These are phyloP conservation scores for Propithecus coquereli DNA, from an alignment of 2,113 vertebrate species.

Conservation along the genomic window DNA sequence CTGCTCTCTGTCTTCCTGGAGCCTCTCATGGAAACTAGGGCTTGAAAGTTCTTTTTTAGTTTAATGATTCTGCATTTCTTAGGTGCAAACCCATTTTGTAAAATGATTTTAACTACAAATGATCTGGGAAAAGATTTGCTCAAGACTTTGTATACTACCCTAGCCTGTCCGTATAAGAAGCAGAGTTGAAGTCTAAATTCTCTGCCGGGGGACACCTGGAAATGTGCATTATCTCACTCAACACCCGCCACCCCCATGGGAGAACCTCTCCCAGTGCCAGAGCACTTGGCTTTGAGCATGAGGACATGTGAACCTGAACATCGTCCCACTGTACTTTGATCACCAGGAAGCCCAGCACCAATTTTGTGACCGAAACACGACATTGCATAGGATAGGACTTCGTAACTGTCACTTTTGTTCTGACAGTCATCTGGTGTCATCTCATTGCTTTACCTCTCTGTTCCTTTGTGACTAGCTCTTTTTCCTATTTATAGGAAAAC, in stretches of 20 bases:
- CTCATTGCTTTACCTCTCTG: neutral
- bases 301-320: accelerated
- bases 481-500: neutral
- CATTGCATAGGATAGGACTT: accelerated
- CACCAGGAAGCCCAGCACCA: neutral
- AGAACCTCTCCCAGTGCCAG: neutral
- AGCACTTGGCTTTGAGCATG: neutral
- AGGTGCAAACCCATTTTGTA: too few species aligned
- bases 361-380: neutral
- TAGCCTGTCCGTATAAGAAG: neutral
- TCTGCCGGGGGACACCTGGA: neutral
- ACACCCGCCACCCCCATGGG: accelerated
- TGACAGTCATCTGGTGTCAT: accelerated
- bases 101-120: neutral
- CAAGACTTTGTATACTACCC: accelerated
- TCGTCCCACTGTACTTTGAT: too few species aligned
- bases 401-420: accelerated
- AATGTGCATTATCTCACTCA: neutral
- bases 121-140: neutral
- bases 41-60: accelerated
- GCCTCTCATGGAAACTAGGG: accelerated
- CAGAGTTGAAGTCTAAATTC: accelerated
- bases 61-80: neutral
- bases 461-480: neutral
- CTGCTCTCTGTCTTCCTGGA: neutral